These are phyloP conservation scores for Procambarus clarkii DNA, from an alignment of 1,140 invertebrate species.

Conservation along the genomic window DNA sequence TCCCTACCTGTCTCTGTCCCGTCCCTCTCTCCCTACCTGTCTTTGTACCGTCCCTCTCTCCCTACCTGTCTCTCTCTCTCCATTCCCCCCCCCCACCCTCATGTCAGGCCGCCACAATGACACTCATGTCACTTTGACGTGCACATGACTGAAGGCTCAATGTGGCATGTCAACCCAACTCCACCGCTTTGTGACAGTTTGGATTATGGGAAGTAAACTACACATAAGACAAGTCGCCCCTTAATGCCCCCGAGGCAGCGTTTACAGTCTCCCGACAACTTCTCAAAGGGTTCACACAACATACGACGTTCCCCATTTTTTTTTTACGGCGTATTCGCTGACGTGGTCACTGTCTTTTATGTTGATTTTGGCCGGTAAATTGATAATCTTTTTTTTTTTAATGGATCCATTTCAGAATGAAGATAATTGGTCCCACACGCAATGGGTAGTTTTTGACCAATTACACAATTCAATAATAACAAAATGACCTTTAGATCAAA, in stretches of 20 bases:
- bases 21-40: background rate
- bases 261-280: background rate
- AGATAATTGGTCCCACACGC: constrained; percentile 21
- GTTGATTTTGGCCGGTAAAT: background rate
- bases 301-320: background rate
- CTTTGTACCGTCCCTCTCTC: background rate
- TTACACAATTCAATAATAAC: constrained; percentile 38
- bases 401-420: constrained; percentile 20
- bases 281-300: background rate
- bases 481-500: constrained; percentile 16
- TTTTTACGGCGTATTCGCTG: background rate
- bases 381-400: constrained; percentile 5
- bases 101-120: constrained; percentile 50
- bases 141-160: constrained; percentile 55
- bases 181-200: constrained; percentile 55
- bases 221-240: constrained; percentile 19
- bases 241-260: constrained; percentile 27
- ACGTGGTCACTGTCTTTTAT: background rate
- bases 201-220: constrained; percentile 54
- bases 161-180: constrained; percentile 26
- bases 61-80: background rate
- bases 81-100: background rate
- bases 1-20: background rate
- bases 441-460: constrained; percentile 26
- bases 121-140: constrained; percentile 55